Base-by-base conservation (phyloP, 2,797 vertebrate genomes). In the Amniataba percoides region DNA sequence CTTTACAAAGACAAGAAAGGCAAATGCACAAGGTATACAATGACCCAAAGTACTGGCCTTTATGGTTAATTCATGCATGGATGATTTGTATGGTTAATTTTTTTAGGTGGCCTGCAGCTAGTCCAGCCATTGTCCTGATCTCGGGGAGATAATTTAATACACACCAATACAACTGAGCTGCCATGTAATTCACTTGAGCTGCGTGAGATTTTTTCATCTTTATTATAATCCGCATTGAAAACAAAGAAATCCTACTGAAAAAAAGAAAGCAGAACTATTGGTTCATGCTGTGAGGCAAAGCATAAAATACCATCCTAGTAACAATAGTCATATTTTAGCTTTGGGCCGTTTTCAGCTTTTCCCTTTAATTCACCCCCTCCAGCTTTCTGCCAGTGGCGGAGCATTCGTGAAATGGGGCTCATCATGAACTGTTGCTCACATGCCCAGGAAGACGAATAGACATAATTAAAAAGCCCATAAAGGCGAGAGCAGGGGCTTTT, bases 391-490 rank as follows among this genome's bases (percentile, higher is more conserved):
- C 79, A 57, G 67, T 75, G 69, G 85, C 45, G 21, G 83, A 56
- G 87, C 65, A 77, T 83, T 84, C 51, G n/a, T 73, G 85, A 90
- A 94, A 92, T 80, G 78, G 87, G 74, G 70, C 85, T 90, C 84
- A 89, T 91, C 86, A 68, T 84, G 88, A 89, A 88, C 88, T 93
- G 91, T 91, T 88, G 91, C 91, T 88, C 88, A 86, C 81, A 73
- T 88, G 83, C 88, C 89, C 77, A 1, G 84, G 89, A 93, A 94
- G 94, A 95, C 84, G 69, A 93, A 95, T 95, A 83, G 93, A 92
- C 88, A 83, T 93, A 93, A 95, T 95, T 95, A 95, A 92, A 94
- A 90, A 89, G 88, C 79, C 90, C 90, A 90, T 93, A 91, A 95
- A 94, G 82, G 87, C 85, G 45, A 81, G 78, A 83, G 80, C 82